Evolutionary conservation across 2,113 vertebrate species (phyloP).

Genomic region (Ptilonorhynchus violaceus): DNA sequence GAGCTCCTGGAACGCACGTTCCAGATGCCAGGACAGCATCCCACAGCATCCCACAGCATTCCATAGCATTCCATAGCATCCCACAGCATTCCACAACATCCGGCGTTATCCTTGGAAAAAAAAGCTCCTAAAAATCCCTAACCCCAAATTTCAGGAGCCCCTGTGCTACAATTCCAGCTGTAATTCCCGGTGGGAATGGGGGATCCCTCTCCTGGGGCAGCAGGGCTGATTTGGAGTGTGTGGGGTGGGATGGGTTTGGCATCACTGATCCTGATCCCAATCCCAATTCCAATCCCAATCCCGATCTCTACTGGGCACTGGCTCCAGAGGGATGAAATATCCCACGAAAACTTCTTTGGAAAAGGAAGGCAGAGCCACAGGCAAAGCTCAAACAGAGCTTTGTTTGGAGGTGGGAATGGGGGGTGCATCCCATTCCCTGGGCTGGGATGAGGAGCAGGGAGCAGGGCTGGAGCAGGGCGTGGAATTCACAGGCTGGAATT

Average conservation of each 20-base stretch:
- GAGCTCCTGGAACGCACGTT: too few species aligned
- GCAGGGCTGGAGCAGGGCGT: background rate
- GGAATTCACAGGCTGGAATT: background rate
- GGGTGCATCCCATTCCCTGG: background rate
- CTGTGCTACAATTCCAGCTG: background rate
- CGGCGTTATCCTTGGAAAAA: accelerated
- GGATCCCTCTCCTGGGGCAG: background rate
- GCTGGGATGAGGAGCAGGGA: background rate
- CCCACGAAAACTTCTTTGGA: background rate
- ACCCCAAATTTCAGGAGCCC: background rate
- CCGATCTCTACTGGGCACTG: accelerated
- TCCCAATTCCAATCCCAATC: background rate
- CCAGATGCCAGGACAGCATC: background rate
- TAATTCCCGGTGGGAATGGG: accelerated
- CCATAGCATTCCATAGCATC: accelerated
- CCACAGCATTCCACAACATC: background rate
- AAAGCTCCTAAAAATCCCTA: background rate
- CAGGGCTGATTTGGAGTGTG: background rate
- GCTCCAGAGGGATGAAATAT: accelerated
- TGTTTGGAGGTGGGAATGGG: background rate
- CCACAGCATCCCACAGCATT: background rate
- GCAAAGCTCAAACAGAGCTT: too few species aligned
- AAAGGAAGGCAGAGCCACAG: too few species aligned
- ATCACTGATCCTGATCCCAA: background rate
- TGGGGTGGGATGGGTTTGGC: background rate